Percentiles rank a stretch among this genome's conserved stretches.
Evolutionary conservation across 2,888 invertebrate species (phyloP).

Genomic region (Plagodis dolabraria): DNA sequence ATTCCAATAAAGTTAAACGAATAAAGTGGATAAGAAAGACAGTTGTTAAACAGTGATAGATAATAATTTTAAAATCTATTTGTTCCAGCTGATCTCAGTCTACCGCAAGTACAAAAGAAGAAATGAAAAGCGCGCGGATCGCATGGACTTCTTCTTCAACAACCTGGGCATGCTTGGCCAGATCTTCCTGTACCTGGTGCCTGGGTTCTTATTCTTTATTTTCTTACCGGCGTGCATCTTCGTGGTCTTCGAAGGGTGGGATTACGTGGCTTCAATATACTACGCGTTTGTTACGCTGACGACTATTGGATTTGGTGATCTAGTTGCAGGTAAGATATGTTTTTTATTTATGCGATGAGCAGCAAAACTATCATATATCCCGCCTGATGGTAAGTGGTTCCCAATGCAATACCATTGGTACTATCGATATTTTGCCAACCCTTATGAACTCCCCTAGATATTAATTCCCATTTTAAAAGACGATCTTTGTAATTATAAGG

Average conservation of each 20-base stretch:
- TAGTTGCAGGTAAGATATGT: slow-evolving; percentile 89
- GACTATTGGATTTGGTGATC: slow-evolving; percentile 97
- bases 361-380: too few relatives aligned
- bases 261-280: slow-evolving; percentile 92
- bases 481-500: too few relatives aligned
- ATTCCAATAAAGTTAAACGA: too few relatives aligned
- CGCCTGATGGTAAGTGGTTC: too few relatives aligned
- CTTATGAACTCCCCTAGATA: too few relatives aligned
- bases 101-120: slow-evolving; percentile 92
- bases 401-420: too few relatives aligned
- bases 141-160: slow-evolving; percentile 86
- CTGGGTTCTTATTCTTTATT: slow-evolving; percentile 94
- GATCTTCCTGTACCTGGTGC: slow-evolving; percentile 93
- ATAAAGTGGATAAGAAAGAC: too few relatives aligned
- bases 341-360: too few relatives aligned
- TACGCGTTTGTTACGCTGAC: slow-evolving; percentile 94
- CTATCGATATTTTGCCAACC: too few relatives aligned
- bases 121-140: slow-evolving; percentile 84
- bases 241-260: slow-evolving; percentile 94
- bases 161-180: slow-evolving; percentile 91
- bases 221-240: slow-evolving; percentile 94
- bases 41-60: background rate
- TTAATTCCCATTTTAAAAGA: too few relatives aligned
- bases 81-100: slow-evolving; percentile 88
- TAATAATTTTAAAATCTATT: slow-evolving; percentile 2